These are phyloP conservation scores for Etheostoma spectabile DNA, from an alignment of 2,113 vertebrate genomes.

Conservation along the genomic window DNA sequence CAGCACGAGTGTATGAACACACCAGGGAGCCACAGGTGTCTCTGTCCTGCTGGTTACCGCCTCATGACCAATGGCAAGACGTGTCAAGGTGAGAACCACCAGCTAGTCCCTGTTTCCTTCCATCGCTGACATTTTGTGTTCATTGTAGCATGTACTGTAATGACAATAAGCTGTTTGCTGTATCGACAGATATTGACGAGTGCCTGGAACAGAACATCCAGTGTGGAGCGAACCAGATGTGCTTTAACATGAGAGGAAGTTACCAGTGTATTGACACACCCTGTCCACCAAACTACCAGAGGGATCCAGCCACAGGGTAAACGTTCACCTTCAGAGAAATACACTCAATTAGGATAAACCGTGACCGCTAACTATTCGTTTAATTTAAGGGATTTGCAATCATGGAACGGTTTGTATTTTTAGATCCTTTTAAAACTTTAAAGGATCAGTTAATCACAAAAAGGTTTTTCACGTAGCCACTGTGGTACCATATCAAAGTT, in stretches of 20 bases:
- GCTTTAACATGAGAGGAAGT: conserved; percentile 97
- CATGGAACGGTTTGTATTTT: background rate
- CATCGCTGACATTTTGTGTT: background rate
- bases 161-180: conserved; percentile 4
- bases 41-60: conserved; percentile 92
- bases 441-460: background rate
- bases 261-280: conserved; percentile 96
- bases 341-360: background rate
- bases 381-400: background rate
- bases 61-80: conserved; percentile 93
- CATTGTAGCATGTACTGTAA: too few relatives aligned
- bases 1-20: conserved; percentile 97
- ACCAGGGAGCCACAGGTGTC: conserved; percentile 91
- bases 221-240: conserved; percentile 93
- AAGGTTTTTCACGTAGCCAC: background rate
- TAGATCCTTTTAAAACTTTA: background rate
- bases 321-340: background rate
- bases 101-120: background rate
- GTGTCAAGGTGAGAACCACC: conserved; percentile 89
- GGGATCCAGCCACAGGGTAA: conserved; percentile 91
- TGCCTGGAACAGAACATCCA: conserved; percentile 92
- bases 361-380: background rate
- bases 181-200: conserved; percentile 90
- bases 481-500: background rate
- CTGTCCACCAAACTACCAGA: conserved; percentile 92